These are phyloP conservation scores for Heterochromis multidens DNA, from an alignment of 2,113 vertebrate species.

Conservation along the genomic window DNA sequence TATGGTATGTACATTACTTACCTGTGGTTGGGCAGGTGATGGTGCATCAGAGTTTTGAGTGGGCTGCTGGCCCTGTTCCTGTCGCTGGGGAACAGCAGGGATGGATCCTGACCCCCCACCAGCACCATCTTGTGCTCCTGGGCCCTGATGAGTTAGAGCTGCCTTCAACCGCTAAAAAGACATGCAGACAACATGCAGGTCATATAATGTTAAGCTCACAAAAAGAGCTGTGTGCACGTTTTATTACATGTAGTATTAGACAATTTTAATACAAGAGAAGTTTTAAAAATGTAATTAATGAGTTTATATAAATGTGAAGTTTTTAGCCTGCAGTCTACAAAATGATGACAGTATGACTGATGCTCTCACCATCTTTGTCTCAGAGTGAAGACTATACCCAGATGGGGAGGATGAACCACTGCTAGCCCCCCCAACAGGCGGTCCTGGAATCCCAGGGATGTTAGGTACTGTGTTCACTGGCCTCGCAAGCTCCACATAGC, in stretches of 20 bases:
- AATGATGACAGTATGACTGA: neutral
- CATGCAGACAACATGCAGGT: conserved; percentile 13
- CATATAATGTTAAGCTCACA: neutral
- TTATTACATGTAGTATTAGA: neutral
- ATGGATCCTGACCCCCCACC: conserved; percentile 76
- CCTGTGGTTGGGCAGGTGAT: conserved; percentile 93
- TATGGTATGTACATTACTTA: conserved; percentile 26
- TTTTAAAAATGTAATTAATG: neutral
- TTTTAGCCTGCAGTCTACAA: neutral
- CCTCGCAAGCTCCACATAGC: conserved; percentile 81
- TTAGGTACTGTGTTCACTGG: conserved; percentile 87
- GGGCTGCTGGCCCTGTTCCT: conserved; percentile 84
- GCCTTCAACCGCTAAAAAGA: conserved; percentile 86
- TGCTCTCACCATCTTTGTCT: conserved; percentile 89
- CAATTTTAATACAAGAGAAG: neutral
- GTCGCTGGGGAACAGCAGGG: conserved; percentile 83
- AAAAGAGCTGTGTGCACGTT: neutral
- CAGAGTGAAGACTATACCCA: conserved; percentile 83
- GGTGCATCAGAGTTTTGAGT: conserved; percentile 86
- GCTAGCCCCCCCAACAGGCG: conserved; percentile 82
- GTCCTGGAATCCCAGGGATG: conserved; percentile 94
- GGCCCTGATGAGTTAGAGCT: conserved; percentile 81
- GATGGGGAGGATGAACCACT: conserved; percentile 87
- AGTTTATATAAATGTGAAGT: neutral
- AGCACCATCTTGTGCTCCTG: conserved; percentile 79